Evolutionary conservation across 2,888 invertebrate species (phyloP).

Genomic region (Cephus rjabovi): DNA sequence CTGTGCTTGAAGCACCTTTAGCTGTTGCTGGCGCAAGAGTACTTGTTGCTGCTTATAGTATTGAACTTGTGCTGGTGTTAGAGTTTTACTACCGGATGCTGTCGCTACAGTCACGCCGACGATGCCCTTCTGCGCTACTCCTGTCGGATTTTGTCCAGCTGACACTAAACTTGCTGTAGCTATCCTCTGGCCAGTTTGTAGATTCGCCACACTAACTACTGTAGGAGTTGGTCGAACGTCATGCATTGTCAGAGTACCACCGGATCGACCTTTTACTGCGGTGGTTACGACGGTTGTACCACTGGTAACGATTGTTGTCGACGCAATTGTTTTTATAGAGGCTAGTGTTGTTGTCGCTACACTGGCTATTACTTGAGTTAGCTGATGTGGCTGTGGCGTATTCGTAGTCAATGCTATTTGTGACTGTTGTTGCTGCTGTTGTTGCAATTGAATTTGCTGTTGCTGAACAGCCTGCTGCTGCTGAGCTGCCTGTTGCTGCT

Average conservation of each 20-base stretch:
- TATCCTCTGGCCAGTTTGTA: constrained; percentile 62
- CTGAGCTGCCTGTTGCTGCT: constrained; percentile 58
- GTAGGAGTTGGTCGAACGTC: constrained; percentile 55
- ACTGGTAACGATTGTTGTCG: constrained; percentile 42
- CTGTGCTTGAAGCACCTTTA: constrained; percentile 57
- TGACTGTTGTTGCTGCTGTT: constrained; percentile 39
- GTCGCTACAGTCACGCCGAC: constrained; percentile 69
- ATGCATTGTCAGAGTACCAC: constrained; percentile 49
- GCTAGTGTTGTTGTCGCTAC: constrained; percentile 39
- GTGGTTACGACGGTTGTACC: constrained; percentile 39
- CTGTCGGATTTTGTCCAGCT: constrained; percentile 49
- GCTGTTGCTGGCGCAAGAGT: constrained; percentile 60
- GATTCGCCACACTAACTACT: constrained; percentile 61
- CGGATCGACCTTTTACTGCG: constrained; percentile 51
- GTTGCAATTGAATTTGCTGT: constrained; percentile 39
- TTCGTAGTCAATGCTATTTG: constrained; percentile 43
- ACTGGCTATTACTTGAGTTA: constrained; percentile 48
- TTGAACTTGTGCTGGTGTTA: constrained; percentile 71
- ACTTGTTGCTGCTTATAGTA: constrained; percentile 74
- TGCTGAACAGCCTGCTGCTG: constrained; percentile 37
- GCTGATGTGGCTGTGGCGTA: constrained; percentile 48
- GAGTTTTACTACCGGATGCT: constrained; percentile 66
- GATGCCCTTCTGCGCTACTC: constrained; percentile 56
- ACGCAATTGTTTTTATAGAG: constrained; percentile 46
- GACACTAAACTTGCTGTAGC: constrained; percentile 55